These are phyloP conservation scores for Harpagoxenus sublaevis DNA, from an alignment of 2,888 invertebrate species.

Conservation along the genomic window DNA sequence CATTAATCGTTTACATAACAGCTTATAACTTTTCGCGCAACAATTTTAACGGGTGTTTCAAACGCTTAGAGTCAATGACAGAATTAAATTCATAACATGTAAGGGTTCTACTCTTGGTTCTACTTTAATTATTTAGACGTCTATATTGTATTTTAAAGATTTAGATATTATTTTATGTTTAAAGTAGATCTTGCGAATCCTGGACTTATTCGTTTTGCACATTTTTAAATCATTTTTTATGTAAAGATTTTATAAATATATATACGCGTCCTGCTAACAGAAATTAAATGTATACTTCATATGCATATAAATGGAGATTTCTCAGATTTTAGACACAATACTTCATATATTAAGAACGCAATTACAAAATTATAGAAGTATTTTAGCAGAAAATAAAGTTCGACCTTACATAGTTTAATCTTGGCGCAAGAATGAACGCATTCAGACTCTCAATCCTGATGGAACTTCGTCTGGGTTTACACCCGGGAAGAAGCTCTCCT, in stretches of 20 bases:
- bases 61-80: neutral
- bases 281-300: neutral
- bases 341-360: neutral
- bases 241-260: neutral
- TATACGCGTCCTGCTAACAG: neutral
- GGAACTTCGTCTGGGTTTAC: conserved; percentile 54
- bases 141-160: neutral
- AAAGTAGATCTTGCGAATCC: neutral
- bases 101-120: neutral
- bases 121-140: neutral
- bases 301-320: neutral
- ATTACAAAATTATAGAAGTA: neutral
- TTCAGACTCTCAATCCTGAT: conserved; percentile 56
- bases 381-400: neutral
- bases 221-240: neutral
- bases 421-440: conserved; percentile 46
- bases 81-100: neutral
- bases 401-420: conserved; percentile 41
- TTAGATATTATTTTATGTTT: neutral
- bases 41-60: neutral
- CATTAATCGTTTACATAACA: neutral
- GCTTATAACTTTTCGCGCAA: neutral
- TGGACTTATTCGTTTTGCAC: neutral
- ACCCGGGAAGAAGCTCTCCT: conserved; percentile 57
- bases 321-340: neutral